Percentiles rank a stretch among this genome's conserved stretches.
These are phyloP conservation scores for Bombyx mandarina DNA, from an alignment of 1,140 invertebrate species.

Conservation along the genomic window DNA sequence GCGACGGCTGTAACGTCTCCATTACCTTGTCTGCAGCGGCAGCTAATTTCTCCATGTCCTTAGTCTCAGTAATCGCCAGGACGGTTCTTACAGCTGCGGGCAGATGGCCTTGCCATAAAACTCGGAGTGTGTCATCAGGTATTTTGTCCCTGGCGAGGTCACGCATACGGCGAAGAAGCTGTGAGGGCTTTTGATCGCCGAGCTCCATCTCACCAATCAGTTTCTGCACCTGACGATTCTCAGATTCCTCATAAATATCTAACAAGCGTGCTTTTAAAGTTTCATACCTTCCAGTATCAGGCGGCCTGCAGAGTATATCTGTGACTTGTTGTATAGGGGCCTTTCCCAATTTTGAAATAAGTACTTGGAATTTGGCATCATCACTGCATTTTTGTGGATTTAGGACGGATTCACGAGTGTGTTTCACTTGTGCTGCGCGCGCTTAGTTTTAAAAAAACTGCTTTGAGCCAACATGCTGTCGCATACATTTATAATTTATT, in stretches of 20 bases:
- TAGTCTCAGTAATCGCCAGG: neutral
- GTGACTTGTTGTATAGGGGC: slow-evolving; percentile 8
- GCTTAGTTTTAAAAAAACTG: no score
- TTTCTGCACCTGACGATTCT: slow-evolving; percentile 12
- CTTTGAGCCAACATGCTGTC: no score
- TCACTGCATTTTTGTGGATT: slow-evolving; percentile 3
- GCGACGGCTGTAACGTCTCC: slow-evolving; percentile 1
- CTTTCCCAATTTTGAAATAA: slow-evolving; percentile 8
- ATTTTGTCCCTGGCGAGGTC: slow-evolving; percentile 6
- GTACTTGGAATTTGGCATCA: slow-evolving; percentile 4
- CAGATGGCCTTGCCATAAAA: slow-evolving; percentile 6
- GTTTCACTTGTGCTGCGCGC: no score
- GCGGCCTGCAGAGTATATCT: slow-evolving; percentile 11
- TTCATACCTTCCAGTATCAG: slow-evolving; percentile 9
- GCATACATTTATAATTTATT: no score
- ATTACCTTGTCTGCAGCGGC: slow-evolving; percentile 5
- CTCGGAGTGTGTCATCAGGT: neutral
- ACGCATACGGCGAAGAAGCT: slow-evolving; percentile 8
- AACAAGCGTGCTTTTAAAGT: slow-evolving; percentile 8
- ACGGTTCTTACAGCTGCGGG: slow-evolving; percentile 6
- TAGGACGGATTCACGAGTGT: neutral
- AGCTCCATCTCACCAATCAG: slow-evolving; percentile 9
- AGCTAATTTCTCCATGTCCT: slow-evolving; percentile 4
- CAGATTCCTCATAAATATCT: slow-evolving; percentile 11
- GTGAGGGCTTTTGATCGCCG: slow-evolving; percentile 13